Percentiles rank a stretch among this genome's conserved stretches.
phyloP scores from a whole-genome alignment of 2,797 vertebrate species.

The Lutjanus argentimaculatus region DNA sequence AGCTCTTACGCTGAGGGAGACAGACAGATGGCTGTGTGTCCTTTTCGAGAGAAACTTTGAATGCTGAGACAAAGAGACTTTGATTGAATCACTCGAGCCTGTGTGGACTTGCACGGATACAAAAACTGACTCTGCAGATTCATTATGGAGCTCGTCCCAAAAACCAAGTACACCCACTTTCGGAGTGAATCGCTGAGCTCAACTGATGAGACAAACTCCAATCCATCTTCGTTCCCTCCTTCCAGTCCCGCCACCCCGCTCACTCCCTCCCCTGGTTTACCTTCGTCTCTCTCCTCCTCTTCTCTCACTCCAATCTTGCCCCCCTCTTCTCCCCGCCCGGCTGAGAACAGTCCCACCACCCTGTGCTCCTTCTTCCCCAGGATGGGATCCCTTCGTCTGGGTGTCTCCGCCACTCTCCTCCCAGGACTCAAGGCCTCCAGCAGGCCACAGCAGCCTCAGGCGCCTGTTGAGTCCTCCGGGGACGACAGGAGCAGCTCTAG shows the following conservation, averaged over 20 bases:
- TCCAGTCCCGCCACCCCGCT: conserved; percentile 81
- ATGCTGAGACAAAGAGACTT: conserved; percentile 72
- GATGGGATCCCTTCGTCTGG: conserved; percentile 93
- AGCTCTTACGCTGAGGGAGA: conserved; percentile 60
- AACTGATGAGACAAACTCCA: conserved; percentile 87
- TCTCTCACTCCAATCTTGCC: conserved; percentile 90
- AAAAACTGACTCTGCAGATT: conserved; percentile 68
- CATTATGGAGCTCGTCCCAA: conserved; percentile 93
- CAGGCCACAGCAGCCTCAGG: conserved; percentile 72
- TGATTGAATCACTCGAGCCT: conserved; percentile 63
- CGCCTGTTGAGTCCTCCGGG: conserved; percentile 70
- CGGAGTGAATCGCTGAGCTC: conserved; percentile 95
- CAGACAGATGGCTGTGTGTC: conserved; percentile 69
- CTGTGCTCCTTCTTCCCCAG: conserved; percentile 97
- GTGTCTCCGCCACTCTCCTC: conserved; percentile 89
- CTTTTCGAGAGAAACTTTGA: conserved; percentile 72
- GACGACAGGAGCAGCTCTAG: conserved; percentile 74
- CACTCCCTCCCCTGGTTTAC: conserved; percentile 79
- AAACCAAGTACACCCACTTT: conserved; percentile 96
- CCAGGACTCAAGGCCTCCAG: conserved; percentile 83
- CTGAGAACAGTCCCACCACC: conserved; percentile 94
- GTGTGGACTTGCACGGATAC: conserved; percentile 63
- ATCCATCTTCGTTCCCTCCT: conserved; percentile 83
- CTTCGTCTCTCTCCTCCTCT: conserved; percentile 88
- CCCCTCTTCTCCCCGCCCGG: conserved; percentile 80